A percentile compares a stretch with the other conserved stretches of the same genome.
Evolutionary conservation across 2,888 invertebrate species (phyloP).

Genomic region (Drosophila sordidula): DNA sequence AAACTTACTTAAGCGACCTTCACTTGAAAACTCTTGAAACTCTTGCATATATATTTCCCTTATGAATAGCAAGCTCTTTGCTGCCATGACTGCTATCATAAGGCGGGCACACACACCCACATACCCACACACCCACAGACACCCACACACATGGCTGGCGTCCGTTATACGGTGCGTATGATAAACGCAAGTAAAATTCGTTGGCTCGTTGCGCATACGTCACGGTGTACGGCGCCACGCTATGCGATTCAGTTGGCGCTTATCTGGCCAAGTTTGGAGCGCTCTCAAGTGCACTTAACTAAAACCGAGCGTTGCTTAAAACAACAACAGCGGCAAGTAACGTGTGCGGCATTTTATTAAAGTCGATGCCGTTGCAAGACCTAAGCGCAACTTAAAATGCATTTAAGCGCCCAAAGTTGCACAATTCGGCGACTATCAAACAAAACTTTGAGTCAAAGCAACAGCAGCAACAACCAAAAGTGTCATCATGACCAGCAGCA

Average conservation of each 20-base stretch:
- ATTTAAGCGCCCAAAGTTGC: constrained; percentile 67
- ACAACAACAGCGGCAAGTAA: constrained; percentile 39
- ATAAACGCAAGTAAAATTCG: constrained; percentile 64
- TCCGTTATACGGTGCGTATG: constrained; percentile 61
- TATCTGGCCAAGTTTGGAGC: constrained; percentile 71
- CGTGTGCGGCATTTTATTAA: constrained; percentile 68
- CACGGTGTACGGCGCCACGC: constrained; percentile 52
- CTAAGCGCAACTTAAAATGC: constrained; percentile 61
- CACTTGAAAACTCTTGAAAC: constrained; percentile 56
- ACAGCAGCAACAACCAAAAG: constrained; percentile 40
- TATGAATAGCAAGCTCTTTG: constrained; percentile 45
- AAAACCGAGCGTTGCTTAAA: constrained; percentile 50
- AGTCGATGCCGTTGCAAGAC: constrained; percentile 34
- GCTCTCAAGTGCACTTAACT: constrained; percentile 73
- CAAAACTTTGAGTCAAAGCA: constrained; percentile 68
- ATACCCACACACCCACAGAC: constrained; percentile 13
- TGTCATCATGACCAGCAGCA: constrained; percentile 34
- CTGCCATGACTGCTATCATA: constrained; percentile 28
- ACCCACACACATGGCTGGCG: constrained; percentile 6
- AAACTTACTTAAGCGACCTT: constrained; percentile 72
- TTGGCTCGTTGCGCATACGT: constrained; percentile 69
- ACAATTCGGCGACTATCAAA: constrained; percentile 64
- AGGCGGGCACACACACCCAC: constrained; percentile 9
- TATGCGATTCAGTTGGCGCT: constrained; percentile 57
- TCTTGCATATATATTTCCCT: constrained; percentile 46